phyloP scores from a whole-genome alignment of 2,797 vertebrate species.

The Characodon lateralis region DNA sequence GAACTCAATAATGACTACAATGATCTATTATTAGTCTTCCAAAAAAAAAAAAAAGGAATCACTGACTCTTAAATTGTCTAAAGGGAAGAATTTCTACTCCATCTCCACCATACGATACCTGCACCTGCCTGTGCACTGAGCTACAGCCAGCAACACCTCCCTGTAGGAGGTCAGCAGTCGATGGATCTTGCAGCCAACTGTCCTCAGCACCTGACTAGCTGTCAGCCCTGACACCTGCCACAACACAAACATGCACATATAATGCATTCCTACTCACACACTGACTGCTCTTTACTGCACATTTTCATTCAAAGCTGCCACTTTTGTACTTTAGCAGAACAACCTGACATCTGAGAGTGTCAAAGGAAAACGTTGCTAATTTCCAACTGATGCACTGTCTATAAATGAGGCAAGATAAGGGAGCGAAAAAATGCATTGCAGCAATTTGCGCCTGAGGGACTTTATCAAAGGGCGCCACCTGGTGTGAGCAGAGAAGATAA shows the following conservation, averaged over 20 bases:
- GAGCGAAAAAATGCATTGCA: conserved; percentile 29
- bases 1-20: not conserved
- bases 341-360: conserved; percentile 7
- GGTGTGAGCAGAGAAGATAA: conserved; percentile 28
- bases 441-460: not conserved
- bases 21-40: conserved; percentile 2
- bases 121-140: conserved; percentile 67
- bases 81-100: conserved; percentile 15
- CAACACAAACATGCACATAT: conserved; percentile 36
- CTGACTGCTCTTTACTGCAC: conserved; percentile 5
- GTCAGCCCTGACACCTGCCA: conserved; percentile 64
- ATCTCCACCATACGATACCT: conserved; percentile 61
- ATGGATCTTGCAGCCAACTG: conserved; percentile 62
- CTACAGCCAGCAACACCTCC: conserved; percentile 64
- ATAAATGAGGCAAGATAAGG: conserved; percentile 21
- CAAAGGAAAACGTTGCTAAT: conserved; percentile 9
- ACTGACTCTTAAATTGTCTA: conserved; percentile 7
- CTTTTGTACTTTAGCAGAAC: conserved; percentile 9
- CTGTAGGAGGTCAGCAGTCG: conserved; percentile 55
- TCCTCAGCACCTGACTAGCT: conserved; percentile 68
- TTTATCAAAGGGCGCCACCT: conserved; percentile 43
- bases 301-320: not conserved
- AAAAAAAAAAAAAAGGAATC: not conserved
- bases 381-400: conserved; percentile 8
- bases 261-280: conserved; percentile 21